Evolutionary conservation across 2,113 vertebrate species (phyloP).

Genomic region (Shinisaurus crocodilurus): DNA sequence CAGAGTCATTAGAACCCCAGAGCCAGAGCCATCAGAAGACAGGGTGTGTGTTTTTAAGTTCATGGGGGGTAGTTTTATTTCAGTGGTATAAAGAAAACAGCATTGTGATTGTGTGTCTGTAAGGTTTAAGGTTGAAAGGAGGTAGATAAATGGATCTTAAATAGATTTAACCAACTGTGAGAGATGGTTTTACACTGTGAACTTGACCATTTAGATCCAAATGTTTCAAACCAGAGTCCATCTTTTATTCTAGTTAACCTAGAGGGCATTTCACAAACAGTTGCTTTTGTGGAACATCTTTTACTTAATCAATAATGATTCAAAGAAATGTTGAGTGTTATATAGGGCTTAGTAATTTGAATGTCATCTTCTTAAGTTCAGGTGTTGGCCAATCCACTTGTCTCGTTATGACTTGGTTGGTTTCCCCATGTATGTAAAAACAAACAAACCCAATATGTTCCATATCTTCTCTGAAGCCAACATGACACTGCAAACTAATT

Average conservation of each 20-base stretch:
- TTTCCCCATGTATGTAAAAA: background rate
- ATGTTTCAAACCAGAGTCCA: background rate
- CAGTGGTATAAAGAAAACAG: background rate
- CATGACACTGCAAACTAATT: background rate
- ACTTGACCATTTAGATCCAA: background rate
- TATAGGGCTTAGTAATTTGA: background rate
- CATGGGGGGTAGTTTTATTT: too few relatives aligned
- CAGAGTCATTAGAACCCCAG: background rate
- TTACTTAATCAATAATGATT: background rate
- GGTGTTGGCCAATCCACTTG: too few relatives aligned
- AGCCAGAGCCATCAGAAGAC: too few relatives aligned
- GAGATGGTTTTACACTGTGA: background rate
- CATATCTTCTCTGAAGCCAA: background rate
- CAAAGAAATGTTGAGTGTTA: background rate
- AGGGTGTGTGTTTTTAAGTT: too few relatives aligned
- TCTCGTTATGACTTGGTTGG: background rate
- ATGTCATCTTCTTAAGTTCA: background rate
- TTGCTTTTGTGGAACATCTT: background rate
- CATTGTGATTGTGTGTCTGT: background rate
- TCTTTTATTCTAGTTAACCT: background rate
- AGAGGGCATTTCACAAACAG: slow-evolving; percentile 9
- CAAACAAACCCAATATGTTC: background rate
- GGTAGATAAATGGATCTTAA: background rate
- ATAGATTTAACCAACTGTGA: background rate
- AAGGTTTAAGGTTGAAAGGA: background rate